Evolutionary conservation across 2,888 invertebrate species (phyloP).

Genomic region (Hybos culiciformis): DNA sequence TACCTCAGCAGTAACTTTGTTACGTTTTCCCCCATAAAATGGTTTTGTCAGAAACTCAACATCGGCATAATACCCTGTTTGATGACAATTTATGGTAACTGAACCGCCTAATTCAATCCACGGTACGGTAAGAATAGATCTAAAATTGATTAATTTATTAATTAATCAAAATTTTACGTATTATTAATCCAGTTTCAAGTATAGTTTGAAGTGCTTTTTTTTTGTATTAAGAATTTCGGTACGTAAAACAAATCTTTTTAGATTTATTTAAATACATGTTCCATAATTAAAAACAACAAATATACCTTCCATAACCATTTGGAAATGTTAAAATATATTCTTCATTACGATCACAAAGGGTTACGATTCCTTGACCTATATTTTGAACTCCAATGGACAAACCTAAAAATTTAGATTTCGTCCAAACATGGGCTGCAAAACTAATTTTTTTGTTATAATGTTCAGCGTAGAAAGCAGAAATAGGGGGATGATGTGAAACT

Average conservation of each 20-base stretch:
- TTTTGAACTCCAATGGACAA: slow-evolving; percentile 96
- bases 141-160: slow-evolving; percentile 25
- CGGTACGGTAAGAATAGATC: slow-evolving; percentile 92
- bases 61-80: slow-evolving; percentile 85
- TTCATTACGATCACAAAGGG: slow-evolving; percentile 77
- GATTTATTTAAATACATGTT: slow-evolving; percentile 36
- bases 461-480: slow-evolving; percentile 98
- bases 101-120: slow-evolving; percentile 98
- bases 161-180: background rate
- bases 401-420: slow-evolving; percentile 97
- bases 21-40: slow-evolving; percentile 93
- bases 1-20: slow-evolving; percentile 74
- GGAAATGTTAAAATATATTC: slow-evolving; percentile 95
- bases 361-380: slow-evolving; percentile 88
- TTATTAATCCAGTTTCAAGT: background rate
- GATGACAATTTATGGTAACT: slow-evolving; percentile 76
- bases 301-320: slow-evolving; percentile 86
- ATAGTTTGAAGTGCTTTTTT: background rate
- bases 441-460: slow-evolving; percentile 79
- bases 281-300: slow-evolving; percentile 45
- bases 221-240: background rate
- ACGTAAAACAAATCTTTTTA: background rate
- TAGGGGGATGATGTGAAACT: slow-evolving; percentile 98
- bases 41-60: slow-evolving; percentile 97
- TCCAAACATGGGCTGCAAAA: slow-evolving; percentile 95